Evolutionary conservation across 1,140 invertebrate genomes (phyloP), one percentile per base, ranked within the genome.

Genomic region (Leptopilina boulardi): DNA sequence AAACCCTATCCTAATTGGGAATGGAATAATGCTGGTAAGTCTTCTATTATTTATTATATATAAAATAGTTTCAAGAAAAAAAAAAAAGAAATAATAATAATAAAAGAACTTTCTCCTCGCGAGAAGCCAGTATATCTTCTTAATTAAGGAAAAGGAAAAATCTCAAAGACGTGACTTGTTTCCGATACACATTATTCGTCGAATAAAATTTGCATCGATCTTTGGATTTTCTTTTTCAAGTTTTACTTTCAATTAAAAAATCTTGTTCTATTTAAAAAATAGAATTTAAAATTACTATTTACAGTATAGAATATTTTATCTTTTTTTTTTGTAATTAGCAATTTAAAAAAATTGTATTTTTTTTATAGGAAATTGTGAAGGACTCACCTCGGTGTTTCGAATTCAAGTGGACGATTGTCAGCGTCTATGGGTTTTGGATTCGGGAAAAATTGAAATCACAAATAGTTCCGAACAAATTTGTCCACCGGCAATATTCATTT

Each of bases 351-450:
- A 71, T 54, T 38, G 19, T 1, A 30, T 75, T 18, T 76, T 18
- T 21, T 18, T 81, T 80, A 6, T 72, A 89, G 91, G 83, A 9
- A 87, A 87, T 75, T 96, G 96, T 84, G 90, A 92, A 0, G 93
- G 94, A 23, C 83, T 96, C 4, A 95, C 94, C 0, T 96, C 96
- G 0, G 95, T 96, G 0, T 96, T 96, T 82, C 91, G 96, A n/a
- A 91, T 96, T 66, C 93, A 93, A 77, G 92, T 94, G 0, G 95
- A 96, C 84, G 88, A 91, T 1, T 96, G 96, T 78, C 90, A 92
- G 44, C 91, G 95, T 47, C 86, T 96, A 0, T 96, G 95, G 95
- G 93, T 96, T 0, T 87, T 96, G 34, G 96, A 96, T 87, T 95
- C 95, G 0, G 96, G 95, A 0, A 93, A 94, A 85, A 92, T 95